phyloP scores from a whole-genome alignment of 1,140 invertebrate species.

The Cepaea nemoralis region DNA sequence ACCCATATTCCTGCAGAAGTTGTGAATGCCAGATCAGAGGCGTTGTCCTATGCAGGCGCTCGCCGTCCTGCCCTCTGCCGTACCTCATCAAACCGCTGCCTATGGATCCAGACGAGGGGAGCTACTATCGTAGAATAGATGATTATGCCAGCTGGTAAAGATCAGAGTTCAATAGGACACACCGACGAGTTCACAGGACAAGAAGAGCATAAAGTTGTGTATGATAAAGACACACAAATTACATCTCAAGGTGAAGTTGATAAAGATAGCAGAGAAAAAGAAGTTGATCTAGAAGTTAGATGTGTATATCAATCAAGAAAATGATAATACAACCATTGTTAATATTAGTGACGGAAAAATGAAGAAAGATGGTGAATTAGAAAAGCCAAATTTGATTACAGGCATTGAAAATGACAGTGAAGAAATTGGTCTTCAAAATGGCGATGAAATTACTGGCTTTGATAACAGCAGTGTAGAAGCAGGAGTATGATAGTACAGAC shows the following conservation, averaged over 20 bases:
- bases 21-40: conserved; percentile 24
- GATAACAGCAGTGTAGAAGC: too few relatives aligned
- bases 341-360: not conserved
- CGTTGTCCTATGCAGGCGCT: not conserved
- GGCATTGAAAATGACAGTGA: not conserved
- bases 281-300: too few relatives aligned
- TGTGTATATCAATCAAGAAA: too few relatives aligned
- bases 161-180: not conserved
- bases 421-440: not conserved
- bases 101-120: not conserved
- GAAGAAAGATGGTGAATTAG: not conserved
- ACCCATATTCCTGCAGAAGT: not conserved
- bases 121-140: not conserved
- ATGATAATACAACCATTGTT: not conserved
- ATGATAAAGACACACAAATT: not conserved
- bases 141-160: not conserved
- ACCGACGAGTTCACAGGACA: not conserved
- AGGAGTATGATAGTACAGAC: too few relatives aligned
- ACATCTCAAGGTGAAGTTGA: not conserved
- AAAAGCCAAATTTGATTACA: not conserved
- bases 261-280: not conserved
- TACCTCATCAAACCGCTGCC: not conserved
- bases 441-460: not conserved
- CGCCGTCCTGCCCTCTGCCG: not conserved
- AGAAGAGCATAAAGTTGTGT: not conserved